Conservation (phyloP, 2,888 invertebrate species). For the Andrena haemorrhoa region DNA sequence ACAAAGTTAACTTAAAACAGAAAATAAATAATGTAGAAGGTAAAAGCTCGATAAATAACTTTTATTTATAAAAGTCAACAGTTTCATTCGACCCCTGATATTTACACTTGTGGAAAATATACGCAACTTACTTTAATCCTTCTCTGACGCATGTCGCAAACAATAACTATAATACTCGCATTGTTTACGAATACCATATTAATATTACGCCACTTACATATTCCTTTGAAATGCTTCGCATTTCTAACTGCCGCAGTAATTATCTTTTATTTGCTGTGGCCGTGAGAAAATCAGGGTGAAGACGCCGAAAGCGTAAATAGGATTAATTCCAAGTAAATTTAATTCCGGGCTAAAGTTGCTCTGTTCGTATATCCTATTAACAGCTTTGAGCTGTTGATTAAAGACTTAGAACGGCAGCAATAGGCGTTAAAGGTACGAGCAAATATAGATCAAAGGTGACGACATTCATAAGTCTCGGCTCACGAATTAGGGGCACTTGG, state of each 20-base stretch:
- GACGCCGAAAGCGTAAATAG: slow-evolving; percentile 26
- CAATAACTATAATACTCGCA: no score
- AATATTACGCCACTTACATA: no score
- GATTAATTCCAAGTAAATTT: slow-evolving; percentile 19
- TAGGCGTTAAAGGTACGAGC: slow-evolving; percentile 40
- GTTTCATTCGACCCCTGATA: no score
- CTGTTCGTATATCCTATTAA: slow-evolving; percentile 51
- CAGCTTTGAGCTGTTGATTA: slow-evolving; percentile 62
- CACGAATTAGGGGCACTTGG: slow-evolving; percentile 33
- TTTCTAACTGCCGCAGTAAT: slow-evolving; percentile 1
- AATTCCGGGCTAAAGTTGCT: slow-evolving; percentile 31
- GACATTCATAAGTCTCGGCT: slow-evolving; percentile 52
- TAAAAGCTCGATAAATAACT: no score
- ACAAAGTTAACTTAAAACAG: no score
- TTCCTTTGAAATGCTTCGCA: not conserved
- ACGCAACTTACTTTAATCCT: no score
- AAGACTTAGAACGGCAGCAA: slow-evolving; percentile 50
- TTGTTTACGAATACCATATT: no score
- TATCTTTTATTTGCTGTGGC: slow-evolving; percentile 15
- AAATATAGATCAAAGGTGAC: slow-evolving; percentile 59
- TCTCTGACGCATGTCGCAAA: no score
- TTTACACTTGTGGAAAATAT: no score
- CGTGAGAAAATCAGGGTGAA: slow-evolving; percentile 13
- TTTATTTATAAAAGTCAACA: no score
- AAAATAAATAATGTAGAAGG: no score